phyloP scores from a whole-genome alignment of 2,797 vertebrate genomes.

The Astyanax mexicanus region DNA sequence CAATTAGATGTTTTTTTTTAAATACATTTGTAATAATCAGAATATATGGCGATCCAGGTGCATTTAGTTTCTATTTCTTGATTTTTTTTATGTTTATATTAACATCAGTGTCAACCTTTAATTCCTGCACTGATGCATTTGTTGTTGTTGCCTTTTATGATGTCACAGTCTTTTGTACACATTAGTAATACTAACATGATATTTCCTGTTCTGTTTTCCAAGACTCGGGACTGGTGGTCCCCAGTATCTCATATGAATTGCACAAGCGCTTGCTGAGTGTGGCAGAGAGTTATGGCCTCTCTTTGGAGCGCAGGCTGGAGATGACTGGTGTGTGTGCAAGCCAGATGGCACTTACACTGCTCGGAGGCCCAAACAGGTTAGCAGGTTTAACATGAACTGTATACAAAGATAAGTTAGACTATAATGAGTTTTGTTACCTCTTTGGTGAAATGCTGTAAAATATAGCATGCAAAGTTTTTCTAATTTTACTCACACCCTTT shows the following conservation, averaged over 20 bases:
- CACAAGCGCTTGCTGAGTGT: constrained; percentile 90
- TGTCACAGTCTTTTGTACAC: neutral
- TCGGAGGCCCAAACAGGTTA: constrained; percentile 97
- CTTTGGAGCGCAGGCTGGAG: constrained; percentile 92
- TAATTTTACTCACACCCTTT: neutral
- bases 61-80: too few relatives aligned
- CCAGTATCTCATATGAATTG: constrained; percentile 91
- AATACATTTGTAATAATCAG: too few relatives aligned
- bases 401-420: neutral
- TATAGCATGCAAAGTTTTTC: neutral
- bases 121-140: too few relatives aligned
- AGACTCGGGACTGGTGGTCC: constrained; percentile 92
- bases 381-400: neutral
- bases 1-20: too few relatives aligned
- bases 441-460: neutral
- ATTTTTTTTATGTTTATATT: too few relatives aligned
- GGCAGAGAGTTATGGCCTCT: constrained; percentile 92
- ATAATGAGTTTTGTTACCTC: neutral
- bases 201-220: neutral
- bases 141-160: too few relatives aligned
- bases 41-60: too few relatives aligned
- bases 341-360: constrained; percentile 96
- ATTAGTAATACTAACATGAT: neutral
- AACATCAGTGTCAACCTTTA: too few relatives aligned
- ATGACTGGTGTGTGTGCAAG: constrained; percentile 97